phyloP scores from a whole-genome alignment of 23 tunicate species.

The Oikopleura dioica region DNA sequence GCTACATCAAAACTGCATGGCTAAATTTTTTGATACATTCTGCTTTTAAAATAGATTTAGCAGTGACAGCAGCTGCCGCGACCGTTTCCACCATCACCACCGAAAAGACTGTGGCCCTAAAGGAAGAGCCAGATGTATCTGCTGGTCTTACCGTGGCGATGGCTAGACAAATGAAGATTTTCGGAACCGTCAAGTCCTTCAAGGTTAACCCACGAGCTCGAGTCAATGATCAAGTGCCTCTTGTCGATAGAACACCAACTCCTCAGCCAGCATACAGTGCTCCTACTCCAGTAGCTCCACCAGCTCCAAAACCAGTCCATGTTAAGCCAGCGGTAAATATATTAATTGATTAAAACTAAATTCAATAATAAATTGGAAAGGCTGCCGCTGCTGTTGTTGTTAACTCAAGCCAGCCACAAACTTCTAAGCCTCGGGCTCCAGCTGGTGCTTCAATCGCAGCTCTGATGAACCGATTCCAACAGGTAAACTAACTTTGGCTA shows the following conservation, averaged over 20 bases:
- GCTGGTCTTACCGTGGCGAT: not conserved
- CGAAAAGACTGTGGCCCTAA: not conserved
- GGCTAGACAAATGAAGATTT: not conserved
- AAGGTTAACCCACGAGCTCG: conserved; percentile 1
- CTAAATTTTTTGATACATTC: too few species aligned
- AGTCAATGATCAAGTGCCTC: not conserved
- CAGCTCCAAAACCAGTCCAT: not conserved
- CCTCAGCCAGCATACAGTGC: too few species aligned
- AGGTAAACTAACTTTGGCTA: too few species aligned
- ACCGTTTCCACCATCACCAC: not conserved
- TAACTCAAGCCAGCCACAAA: not conserved
- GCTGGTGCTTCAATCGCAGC: not conserved
- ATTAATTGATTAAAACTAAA: not conserved
- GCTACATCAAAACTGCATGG: too few species aligned
- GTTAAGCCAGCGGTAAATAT: too few species aligned
- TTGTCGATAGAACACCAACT: not conserved
- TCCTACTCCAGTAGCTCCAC: not conserved
- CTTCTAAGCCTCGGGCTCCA: not conserved
- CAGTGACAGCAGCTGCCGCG: not conserved
- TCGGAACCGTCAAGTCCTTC: conserved; percentile 10
- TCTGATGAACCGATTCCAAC: conserved; percentile 1
- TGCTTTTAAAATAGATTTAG: too few species aligned
- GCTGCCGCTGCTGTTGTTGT: not conserved
- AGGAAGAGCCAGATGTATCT: not conserved
- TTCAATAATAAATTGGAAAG: not conserved